Base-by-base conservation (phyloP, 2,888 invertebrate species). In the Rambutsinella grinnellia region DNA sequence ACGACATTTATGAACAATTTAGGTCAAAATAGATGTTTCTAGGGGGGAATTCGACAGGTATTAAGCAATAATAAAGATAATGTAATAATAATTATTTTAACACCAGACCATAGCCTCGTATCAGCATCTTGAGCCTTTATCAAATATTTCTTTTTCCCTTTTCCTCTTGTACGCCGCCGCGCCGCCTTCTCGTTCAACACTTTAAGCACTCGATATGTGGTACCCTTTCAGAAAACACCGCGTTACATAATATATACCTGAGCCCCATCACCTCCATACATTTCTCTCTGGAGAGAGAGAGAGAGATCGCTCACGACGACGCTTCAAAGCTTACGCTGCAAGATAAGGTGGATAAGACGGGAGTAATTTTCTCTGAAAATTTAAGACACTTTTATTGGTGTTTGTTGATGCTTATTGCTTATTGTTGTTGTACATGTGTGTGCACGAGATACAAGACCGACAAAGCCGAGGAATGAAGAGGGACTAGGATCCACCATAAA, bases 401-500 rank as follows among this genome's bases (percentile, higher is more conserved):
- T 76, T 76, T 76, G 76, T 76, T 76, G 76, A 76, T 76, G 76
- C 76, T 76, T 70, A 76, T 70, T 76, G 76, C 76, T 76, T 66
- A 76, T 76, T 76, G 75, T 75, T 75, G 76, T 66, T 70, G 66
- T 66, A 70, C 70, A 76, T 76, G 51, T 63, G 28, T 68, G 70
- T 76, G 70, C 70, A 70, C 70, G 66, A 58, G 76, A 66, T 61
- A 60, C 46, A 24, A 44, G 60, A 76, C 76, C 76, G 76, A 76
- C 76, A 76, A 76, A 76, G 49, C 5, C 5, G n/a, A 49, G 5
- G n/a, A 60, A 13, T 36, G 36, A 36, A n/a, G n/a, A n/a, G n/a
- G n/a, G n/a, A n/a, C n/a, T n/a, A n/a, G n/a, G n/a, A n/a, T n/a
- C n/a, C n/a, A n/a, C n/a, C n/a, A n/a, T n/a, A n/a, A n/a, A n/a